Base-by-base conservation (phyloP, 2,113 vertebrate species). In the Macquaria ambigua region DNA sequence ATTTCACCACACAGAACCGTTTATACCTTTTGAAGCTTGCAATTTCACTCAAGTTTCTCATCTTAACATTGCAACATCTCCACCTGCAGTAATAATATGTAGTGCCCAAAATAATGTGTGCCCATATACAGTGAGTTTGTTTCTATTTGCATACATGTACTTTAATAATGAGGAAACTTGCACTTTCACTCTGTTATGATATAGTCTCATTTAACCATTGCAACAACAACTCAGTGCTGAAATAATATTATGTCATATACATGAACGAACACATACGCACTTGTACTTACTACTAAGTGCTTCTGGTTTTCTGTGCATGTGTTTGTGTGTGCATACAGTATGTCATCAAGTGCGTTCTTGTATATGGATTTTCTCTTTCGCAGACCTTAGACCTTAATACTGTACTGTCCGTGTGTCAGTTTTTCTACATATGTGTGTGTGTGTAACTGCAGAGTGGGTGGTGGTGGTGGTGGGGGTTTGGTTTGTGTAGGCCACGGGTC, bases 401-500 rank as follows among this genome's bases (percentile, higher is more conserved):
- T 34, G 48, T 70, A 77, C 31, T 58, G 25, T 31, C 46, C 20
- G 18, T 79, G 79, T 50, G 52, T 67, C 8, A 3, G 10, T 86
- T 67, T 75, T 41, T 85, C 50, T 79, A 39, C 34, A 11, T 84
- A 5, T 82, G 61, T 74, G 41, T 84, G 15, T 67, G 78, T 85
- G 79, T 79, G 34, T 68, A 61, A 43, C 28, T 74, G 87, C 81
- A 73, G 73, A 81, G 90, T 89, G 89, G 87, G 91, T 91, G 91
- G 86, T 78, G 77, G 34, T 86, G 81, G 18, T 25, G 77, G 56
- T 81, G 76, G 55, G 64, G 77, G 84, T 34, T 88, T 61, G 85
- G 92, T 90, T 93, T 92, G 89, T 93, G 72, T 93, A 87, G 90
- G 83, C 81, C 90, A 87, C 76, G 88, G 94, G 90, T 96, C 92